phyloP scores from a whole-genome alignment of 2,888 invertebrate genomes.

The Drosophila suboccidentalis region DNA sequence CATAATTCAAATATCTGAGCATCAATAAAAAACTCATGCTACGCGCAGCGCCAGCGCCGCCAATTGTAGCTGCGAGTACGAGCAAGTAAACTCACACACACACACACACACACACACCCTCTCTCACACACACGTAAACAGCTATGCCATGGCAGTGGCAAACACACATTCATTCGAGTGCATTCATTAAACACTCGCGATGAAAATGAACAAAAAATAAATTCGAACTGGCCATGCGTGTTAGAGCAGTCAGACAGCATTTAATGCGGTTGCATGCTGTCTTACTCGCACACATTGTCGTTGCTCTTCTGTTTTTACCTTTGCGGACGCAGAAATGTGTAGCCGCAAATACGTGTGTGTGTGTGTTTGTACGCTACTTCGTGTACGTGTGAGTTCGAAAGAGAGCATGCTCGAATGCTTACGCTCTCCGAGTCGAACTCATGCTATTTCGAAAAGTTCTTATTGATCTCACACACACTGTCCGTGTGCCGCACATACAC shows the following conservation, averaged over 20 bases:
- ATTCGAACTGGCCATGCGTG: conserved; percentile 58
- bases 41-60: conserved; percentile 69
- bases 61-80: conserved; percentile 77
- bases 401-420: conserved; percentile 64
- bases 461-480: conserved; percentile 76
- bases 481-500: conserved; percentile 58
- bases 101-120: conserved; percentile 20
- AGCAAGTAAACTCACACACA: conserved; percentile 56
- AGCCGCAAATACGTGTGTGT: conserved; percentile 56
- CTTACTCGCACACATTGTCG: conserved; percentile 51
- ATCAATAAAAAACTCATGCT: conserved; percentile 84
- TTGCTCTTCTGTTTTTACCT: conserved; percentile 55
- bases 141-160: conserved; percentile 48
- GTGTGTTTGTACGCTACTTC: conserved; percentile 13
- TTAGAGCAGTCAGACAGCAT: conserved; percentile 60
- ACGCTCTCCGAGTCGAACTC: conserved; percentile 35
- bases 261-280: conserved; percentile 46
- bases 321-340: conserved; percentile 70
- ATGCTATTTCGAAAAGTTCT: conserved; percentile 56
- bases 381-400: conserved; percentile 61
- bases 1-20: conserved; percentile 86
- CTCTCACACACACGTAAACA: conserved; percentile 8
- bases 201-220: conserved; percentile 41
- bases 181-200: conserved; percentile 68
- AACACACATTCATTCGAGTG: conserved; percentile 66